These are phyloP conservation scores for Tympanuchus pallidicinctus DNA, from an alignment of 2,113 vertebrate genomes.

Conservation along the genomic window DNA sequence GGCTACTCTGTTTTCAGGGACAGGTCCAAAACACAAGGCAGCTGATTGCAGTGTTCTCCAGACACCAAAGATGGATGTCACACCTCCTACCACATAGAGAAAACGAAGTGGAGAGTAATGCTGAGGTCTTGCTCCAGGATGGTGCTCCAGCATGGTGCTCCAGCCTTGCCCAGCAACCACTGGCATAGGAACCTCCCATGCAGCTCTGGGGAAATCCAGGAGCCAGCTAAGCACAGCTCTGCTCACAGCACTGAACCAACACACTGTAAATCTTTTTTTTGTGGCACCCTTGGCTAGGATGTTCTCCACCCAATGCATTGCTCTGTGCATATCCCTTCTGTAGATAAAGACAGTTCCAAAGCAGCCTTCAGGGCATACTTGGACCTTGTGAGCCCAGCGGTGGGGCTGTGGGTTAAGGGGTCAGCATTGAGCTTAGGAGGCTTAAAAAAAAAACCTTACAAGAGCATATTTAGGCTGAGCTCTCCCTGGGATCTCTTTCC, in stretches of 20 bases:
- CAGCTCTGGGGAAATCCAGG: neutral
- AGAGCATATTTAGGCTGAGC: neutral
- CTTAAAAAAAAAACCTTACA: neutral
- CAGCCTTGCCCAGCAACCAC: neutral
- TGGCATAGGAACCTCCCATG: neutral
- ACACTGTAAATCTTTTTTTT: neutral
- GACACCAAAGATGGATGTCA: neutral
- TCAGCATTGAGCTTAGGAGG: neutral
- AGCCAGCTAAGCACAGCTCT: neutral
- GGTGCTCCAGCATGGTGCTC: neutral
- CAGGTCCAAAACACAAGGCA: neutral
- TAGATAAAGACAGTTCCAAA: neutral
- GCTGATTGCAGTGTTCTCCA: neutral
- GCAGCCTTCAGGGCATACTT: accelerated
- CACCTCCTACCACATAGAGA: neutral
- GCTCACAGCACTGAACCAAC: neutral
- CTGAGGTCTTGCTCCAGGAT: neutral
- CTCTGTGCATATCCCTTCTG: neutral
- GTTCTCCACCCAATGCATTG: neutral
- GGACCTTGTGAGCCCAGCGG: accelerated
- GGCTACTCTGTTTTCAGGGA: neutral
- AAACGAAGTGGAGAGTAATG: neutral
- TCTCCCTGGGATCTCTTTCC: neutral
- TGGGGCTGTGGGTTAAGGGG: neutral
- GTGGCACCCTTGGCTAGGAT: neutral